Conservation (phyloP, 2,797 vertebrate species). For the Halcyon chelicuti region DNA sequence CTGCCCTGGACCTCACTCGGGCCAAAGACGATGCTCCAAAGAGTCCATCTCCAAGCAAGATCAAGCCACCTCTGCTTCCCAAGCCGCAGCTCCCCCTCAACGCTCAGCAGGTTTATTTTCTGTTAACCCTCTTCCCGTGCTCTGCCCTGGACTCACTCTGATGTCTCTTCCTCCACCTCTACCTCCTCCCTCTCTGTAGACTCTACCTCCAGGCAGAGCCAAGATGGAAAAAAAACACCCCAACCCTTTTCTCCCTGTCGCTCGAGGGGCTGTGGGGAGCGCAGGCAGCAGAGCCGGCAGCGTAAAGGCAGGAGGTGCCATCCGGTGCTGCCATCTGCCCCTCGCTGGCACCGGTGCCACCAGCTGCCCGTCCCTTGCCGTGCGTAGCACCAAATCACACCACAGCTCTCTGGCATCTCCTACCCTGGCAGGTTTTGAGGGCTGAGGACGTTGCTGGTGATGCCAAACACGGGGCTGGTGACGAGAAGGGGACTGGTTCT, state of each 20-base stretch:
- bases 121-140: constrained; percentile 36
- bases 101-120: constrained; percentile 82
- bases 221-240: background rate
- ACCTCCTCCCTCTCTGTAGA: constrained; percentile 42
- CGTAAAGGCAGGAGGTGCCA: fast-evolving
- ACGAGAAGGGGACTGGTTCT: fast-evolving
- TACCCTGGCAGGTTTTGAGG: background rate
- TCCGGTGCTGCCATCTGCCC: background rate
- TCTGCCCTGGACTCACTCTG: constrained; percentile 40
- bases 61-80: constrained; percentile 84
- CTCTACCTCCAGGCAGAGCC: constrained; percentile 7
- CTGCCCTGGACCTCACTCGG: constrained; percentile 13
- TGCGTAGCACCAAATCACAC: background rate
- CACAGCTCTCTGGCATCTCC: fast-evolving
- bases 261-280: background rate
- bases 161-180: constrained; percentile 45
- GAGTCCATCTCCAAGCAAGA: background rate
- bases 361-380: background rate
- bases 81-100: constrained; percentile 79
- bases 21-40: background rate
- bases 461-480: fast-evolving
- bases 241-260: background rate
- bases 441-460: background rate
- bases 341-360: background rate
- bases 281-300: background rate